Evolutionary conservation across 2,888 invertebrate genomes (phyloP), one percentile per base, ranked within the genome.

Genomic region (Melanchra persicariae): DNA sequence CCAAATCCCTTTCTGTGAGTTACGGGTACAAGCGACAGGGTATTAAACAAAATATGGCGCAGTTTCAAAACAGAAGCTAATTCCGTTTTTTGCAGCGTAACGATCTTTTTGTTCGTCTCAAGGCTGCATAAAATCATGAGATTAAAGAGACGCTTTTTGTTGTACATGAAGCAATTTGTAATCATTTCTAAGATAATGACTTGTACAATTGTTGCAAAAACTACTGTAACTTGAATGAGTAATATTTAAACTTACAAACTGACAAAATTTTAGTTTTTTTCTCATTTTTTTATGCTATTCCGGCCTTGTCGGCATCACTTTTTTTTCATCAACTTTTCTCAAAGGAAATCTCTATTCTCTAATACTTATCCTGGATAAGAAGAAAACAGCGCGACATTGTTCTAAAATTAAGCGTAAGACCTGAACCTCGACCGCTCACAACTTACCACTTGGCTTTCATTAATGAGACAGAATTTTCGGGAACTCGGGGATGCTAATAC

Each of bases 121-220:
- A 79, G 79, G 79, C 17, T 81, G 55, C 59, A 70, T 30, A 75
- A 68, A 80, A 68, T 64, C 59, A 66, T 57, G 22, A 79, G 47
- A 63, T 77, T 65, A 61, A 52, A 74, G 65, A 30, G 62, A 79
- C 80, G 26, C 6, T 79, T 79, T 77, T 79, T 77, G 62, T 49
- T 67, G 9, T 43, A 49, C 57, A 55, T 76, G 69, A 54, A 63
- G 81, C 77, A 80, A 81, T 80, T 78, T 58, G 51, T 15, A 66
- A 58, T 58, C 55, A 77, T 74, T 70, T 62, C 51, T 43, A 15
- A 62, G 62, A 58, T 77, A 77, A 77, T 78, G 61, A 77, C 71
- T 70, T 49, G 22, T 49, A 69, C 43, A 76, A 51, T 34, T 59
- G 43, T 49, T 72, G 45, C 51, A 59, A 75, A 43, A 62, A 59